Base-by-base conservation (phyloP, 2,113 vertebrate genomes). In the Oceanites oceanicus region DNA sequence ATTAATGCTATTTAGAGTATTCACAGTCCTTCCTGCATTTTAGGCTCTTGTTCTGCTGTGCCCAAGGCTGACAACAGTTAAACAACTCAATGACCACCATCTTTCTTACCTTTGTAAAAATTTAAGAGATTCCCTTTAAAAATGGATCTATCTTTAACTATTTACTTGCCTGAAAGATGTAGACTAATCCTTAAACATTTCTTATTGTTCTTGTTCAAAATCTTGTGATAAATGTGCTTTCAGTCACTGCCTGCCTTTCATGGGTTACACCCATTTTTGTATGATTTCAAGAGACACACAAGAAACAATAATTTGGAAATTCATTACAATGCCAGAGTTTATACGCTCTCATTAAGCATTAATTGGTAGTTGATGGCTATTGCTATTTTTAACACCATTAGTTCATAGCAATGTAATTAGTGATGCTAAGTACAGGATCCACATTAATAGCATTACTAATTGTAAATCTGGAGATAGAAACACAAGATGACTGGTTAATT, bases 401-500 rank as follows among this genome's bases (percentile, higher is more conserved):
- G 98, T 98, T 98, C 98, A 98, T 98, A 98, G 98, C 98, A 98
- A 92, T 98, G 98, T 98, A 98, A 98, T 98, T 98, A 98, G 98
- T 98, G 98, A 98, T 98, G 98, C 98, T 98, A 98, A 98, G 98
- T 98, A 98, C 98, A 98, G 98, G 98, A 98, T 97, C 98, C 98
- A 97, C 98, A 98, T 98, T 98, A 98, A 98, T 98, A 98, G 98
- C 97, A 97, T 98, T 98, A 97, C 98, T 98, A 98, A 98, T 98
- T 98, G 98, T 98, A 98, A 98, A 98, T 98, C 98, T 98, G 96
- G 97, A 98, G 98, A 97, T 97, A 98, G 98, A 97, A 98, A 97
- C 95, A 96, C 97, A 98, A 98, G 95, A 98, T 97, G 98, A 98
- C 97, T 98, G 96, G 98, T 97, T 98, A 98, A 98, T 98, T 98